Base-by-base conservation (phyloP, 2,888 invertebrate genomes). In the Diploptera punctata region DNA sequence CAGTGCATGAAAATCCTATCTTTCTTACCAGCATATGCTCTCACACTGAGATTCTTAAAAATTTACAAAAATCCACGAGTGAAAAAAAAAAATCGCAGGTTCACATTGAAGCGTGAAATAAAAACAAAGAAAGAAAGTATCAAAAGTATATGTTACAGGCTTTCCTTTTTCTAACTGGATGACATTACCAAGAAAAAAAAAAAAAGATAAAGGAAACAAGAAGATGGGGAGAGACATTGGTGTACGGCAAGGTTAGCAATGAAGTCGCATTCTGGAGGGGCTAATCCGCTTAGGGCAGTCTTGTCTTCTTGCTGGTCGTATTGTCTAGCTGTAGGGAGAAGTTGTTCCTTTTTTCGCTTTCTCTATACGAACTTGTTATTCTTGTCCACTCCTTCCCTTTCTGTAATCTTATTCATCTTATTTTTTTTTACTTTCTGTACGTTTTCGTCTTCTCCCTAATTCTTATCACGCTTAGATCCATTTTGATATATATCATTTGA, bases 281-380 rank as follows among this genome's bases (percentile, higher is more conserved):
- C 5, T 71, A 71, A 71, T 71, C 71, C 71, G 67, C 71, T 71
- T 71, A 67, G 67, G 67, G 52, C 71, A 67, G 67, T 67, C 65
- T 26, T 44, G 57, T 69, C 43, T 52, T 33, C 26, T 49, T 52
- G n/a, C 24, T 65, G 33, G 44, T 57, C 57, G 3, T 57, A 16
- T 31, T 57, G 57, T 57, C 24, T 31, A 3, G 57, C 57, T 29
- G 4, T 9, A 57, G 57, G 57, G 57, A 9, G 13, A 29, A 31
- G 57, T 57, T 57, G 29, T 57, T 54, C 21, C 29, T 57, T 57
- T 57, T 57, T 57, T n/a, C 7, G 4, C 47, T 47, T 54, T 26
- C 54, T 13, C 3, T 26, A 13, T 24, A 29, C n/a, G 29, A 29
- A 24, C 24, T 57, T 29, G 13, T 57, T 24, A 29, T 57, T 47